A percentile compares a stretch with the other conserved stretches of the same genome.
These are phyloP conservation scores for Exephanes ischioxanthus DNA, from an alignment of 2,888 invertebrate genomes.

Conservation along the genomic window DNA sequence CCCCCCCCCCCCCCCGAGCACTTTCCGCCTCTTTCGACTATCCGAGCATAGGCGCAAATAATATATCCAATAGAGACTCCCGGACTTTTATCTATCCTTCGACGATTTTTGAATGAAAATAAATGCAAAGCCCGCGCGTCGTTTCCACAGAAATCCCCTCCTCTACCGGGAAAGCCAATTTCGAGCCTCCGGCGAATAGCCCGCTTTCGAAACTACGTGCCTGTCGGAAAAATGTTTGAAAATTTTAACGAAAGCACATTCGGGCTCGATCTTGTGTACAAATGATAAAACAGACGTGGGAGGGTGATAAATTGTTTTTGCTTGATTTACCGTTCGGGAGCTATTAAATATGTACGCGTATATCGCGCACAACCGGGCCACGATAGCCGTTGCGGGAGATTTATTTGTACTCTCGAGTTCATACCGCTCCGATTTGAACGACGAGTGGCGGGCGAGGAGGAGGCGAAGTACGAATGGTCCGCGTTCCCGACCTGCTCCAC, in stretches of 20 bases:
- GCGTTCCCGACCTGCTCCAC: slow-evolving; percentile 29
- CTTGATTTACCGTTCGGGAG: not conserved
- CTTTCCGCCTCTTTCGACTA: slow-evolving; percentile 34
- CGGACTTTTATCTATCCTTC: slow-evolving; percentile 31
- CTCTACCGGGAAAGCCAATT: too few species aligned
- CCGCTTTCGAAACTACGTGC: too few species aligned
- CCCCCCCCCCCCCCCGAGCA: slow-evolving; percentile 26
- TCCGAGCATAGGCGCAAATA: slow-evolving; percentile 44
- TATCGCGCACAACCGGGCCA: not conserved
- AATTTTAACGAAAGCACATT: not conserved
- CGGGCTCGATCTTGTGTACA: not conserved
- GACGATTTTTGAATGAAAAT: slow-evolving; percentile 40
- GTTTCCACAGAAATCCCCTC: too few species aligned
- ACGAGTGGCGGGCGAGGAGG: slow-evolving; percentile 11
- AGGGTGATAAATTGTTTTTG: not conserved
- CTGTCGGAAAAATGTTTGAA: not conserved
- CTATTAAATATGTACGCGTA: slow-evolving; percentile 12
- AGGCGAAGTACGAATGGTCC: slow-evolving; percentile 36
- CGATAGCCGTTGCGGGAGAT: slow-evolving; percentile 34
- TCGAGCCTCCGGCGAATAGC: too few species aligned
- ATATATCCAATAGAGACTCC: slow-evolving; percentile 47
- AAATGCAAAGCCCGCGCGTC: not conserved
- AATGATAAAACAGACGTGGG: not conserved
- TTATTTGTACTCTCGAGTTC: slow-evolving; percentile 56
- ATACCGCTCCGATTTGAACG: slow-evolving; percentile 1